These are phyloP conservation scores for Apis mellifera DNA, from an alignment of 1,140 invertebrate genomes.

Conservation along the genomic window Amel_HAv3.1 CM009936.2:10762001-10762500, in stretches of 20 bases:
- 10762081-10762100: not conserved
- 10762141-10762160: slow-evolving; percentile 7
- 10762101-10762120: no score
- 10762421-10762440: not conserved
- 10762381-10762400: slow-evolving; percentile 8
- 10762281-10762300: not conserved
- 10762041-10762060: not conserved
- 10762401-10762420: slow-evolving; percentile 15
- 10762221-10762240: not conserved
- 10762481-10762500: not conserved
- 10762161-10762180: not conserved
- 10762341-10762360: not conserved
- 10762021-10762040: not conserved
- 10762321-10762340: no score
- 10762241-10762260: not conserved
- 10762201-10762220: not conserved
- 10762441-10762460: not conserved
- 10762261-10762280: not conserved
- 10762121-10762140: slow-evolving; percentile 11
- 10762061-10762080: not conserved
- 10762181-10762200: not conserved
- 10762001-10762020: not conserved
- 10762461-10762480: not conserved
- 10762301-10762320: no score
- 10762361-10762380: not conserved